phyloP scores from a whole-genome alignment of 2,113 vertebrate species.

The Ondatra zibethicus region DNA sequence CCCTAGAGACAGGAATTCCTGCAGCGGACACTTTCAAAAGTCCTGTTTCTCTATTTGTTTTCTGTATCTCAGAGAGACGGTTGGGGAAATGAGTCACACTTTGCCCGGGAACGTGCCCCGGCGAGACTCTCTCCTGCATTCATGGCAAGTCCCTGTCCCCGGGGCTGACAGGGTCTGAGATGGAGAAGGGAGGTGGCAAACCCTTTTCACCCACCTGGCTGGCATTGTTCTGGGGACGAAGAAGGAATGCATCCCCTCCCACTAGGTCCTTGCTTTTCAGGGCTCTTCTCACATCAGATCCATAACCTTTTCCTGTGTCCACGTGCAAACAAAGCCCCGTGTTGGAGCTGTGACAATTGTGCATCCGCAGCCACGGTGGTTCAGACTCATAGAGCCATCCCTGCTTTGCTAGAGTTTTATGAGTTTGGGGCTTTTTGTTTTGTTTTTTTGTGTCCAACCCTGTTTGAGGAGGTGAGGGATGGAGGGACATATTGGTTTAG shows the following conservation, averaged over 20 bases:
- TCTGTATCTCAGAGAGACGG: conserved; percentile 71
- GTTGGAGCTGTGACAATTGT: conserved; percentile 66
- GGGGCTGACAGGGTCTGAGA: conserved; percentile 16
- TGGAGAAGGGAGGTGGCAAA: fast-evolving
- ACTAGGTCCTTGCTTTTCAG: not conserved
- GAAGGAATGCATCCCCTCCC: conserved; percentile 4
- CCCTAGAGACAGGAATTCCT: not conserved
- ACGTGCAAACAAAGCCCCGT: conserved; percentile 57
- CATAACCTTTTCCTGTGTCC: conserved; percentile 57
- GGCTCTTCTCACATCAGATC: conserved; percentile 75
- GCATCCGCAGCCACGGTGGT: not conserved
- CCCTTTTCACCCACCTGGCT: conserved; percentile 20
- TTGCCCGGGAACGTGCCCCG: not conserved
- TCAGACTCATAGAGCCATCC: conserved; percentile 32
- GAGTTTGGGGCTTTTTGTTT: conserved; percentile 44
- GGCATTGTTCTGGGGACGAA: conserved; percentile 43
- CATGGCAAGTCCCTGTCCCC: not conserved
- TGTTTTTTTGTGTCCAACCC: conserved; percentile 26
- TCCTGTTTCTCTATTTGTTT: conserved; percentile 70
- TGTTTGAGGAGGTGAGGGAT: not conserved
- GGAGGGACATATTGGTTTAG: conserved; percentile 26
- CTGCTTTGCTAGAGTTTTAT: conserved; percentile 70
- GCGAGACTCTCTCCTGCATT: conserved; percentile 20
- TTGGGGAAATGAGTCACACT: conserved; percentile 23
- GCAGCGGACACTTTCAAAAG: not conserved